Evolutionary conservation across 1,140 invertebrate species (phyloP).

Genomic region (Drosophila ironensis): DNA sequence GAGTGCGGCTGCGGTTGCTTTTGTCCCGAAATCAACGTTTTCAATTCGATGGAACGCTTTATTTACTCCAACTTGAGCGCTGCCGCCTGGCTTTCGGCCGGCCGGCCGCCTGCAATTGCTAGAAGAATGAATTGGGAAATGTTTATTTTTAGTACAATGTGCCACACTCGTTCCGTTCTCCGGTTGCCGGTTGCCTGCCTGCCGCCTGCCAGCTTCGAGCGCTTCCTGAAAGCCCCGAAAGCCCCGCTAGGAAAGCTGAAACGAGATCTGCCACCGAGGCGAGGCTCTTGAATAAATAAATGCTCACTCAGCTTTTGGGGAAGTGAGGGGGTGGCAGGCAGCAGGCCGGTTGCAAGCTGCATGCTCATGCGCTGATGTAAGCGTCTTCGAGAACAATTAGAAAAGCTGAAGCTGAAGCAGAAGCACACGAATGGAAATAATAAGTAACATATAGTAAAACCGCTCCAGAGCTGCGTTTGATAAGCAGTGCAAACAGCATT

Average conservation of each 20-base stretch:
- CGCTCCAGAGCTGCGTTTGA: slow-evolving; percentile 45
- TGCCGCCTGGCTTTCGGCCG: slow-evolving; percentile 18
- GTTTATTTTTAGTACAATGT: slow-evolving; percentile 72
- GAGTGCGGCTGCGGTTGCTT: not conserved
- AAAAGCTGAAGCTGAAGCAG: slow-evolving; percentile 13
- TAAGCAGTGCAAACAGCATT: slow-evolving; percentile 12
- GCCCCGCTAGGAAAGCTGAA: slow-evolving; percentile 41
- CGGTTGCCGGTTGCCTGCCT: slow-evolving; percentile 65
- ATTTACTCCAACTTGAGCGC: slow-evolving; percentile 24
- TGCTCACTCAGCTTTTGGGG: not conserved
- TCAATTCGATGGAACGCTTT: slow-evolving; percentile 28
- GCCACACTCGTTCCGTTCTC: slow-evolving; percentile 22
- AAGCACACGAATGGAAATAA: too few species aligned
- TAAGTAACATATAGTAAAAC: too few species aligned
- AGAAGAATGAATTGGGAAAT: slow-evolving; percentile 49
- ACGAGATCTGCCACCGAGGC: slow-evolving; percentile 71
- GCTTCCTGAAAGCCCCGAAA: slow-evolving; percentile 58
- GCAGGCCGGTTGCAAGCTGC: slow-evolving; percentile 37
- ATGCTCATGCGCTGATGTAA: slow-evolving; percentile 76
- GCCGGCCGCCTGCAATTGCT: slow-evolving; percentile 26
- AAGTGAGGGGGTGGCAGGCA: not conserved
- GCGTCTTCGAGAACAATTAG: slow-evolving; percentile 52
- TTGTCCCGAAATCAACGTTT: slow-evolving; percentile 24
- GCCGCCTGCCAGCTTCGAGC: slow-evolving; percentile 55
- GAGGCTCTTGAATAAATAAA: slow-evolving; percentile 65